Base-by-base conservation (phyloP, 2,113 vertebrate species). In the Aramus guarauna region DNA sequence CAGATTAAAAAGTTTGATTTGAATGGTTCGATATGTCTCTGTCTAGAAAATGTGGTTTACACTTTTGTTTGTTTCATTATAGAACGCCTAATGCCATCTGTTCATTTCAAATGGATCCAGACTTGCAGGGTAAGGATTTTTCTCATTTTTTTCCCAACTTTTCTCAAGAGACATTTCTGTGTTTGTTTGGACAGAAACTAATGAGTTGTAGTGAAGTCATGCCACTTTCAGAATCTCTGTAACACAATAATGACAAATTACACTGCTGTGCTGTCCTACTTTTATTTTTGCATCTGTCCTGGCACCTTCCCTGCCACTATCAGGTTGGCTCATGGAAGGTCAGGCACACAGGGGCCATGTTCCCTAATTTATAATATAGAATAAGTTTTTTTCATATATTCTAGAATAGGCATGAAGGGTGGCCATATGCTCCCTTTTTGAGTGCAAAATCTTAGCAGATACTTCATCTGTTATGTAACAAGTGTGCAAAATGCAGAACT, bases 111-210 rank as follows among this genome's bases (percentile, higher is more conserved):
- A 97, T 98, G 98, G 92, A 97, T 94, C 75, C 85, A 85, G 85
- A 87, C 39, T 96, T 97, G 88, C 95, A 96, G 96, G 97, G 97
- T 97, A 96, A 96, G 94, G 81, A 53, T 72, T 94, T 74, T 80
- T 90, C 34, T 83, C 3, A 5, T 69, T 75, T 82, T 47, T 69
- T 1, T 7, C 12, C 77, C 43, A 73, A 2, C 14, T 79, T 92
- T 92, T 77, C 72, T 88, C 55, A 91, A 64, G 56, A 85, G n/a
- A 32, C 4, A 27, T 93, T 85, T 91, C 29, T 79, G 8, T 85
- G 20, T 88, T 47, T 64, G 36, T 90, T 68, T 88, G 43, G 45
- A 58, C 32, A 83, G 62, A 73, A 92, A 85, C 32, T 69, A 59
- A 27, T 72, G 62, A 91, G 43, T 36, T 93, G 23, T 82, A 62